Evolutionary conservation across 2,797 vertebrate genomes (phyloP), one percentile per base, ranked within the genome.

Genomic region (Gephyroberyx darwinii): DNA sequence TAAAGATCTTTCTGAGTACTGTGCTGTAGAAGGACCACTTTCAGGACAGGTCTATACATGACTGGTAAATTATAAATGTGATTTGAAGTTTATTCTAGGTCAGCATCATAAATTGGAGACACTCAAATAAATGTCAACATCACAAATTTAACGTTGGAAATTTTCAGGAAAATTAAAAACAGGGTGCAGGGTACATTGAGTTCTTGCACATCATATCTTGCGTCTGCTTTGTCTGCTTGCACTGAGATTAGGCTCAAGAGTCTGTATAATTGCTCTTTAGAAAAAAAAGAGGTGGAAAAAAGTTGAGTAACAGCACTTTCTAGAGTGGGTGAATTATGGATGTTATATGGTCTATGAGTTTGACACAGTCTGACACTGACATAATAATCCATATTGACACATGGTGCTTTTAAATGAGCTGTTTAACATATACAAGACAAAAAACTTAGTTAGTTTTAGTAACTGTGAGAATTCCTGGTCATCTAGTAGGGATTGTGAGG

Each of bases 341-440:
- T 63, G 50, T 17, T 57, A 8, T 43, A 12, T 14, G 14, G 37
- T 17, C 14, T 48, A 13, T 64, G 33, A 50, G 71, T 72, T 20
- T 72, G 22, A 74, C 59, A 50, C 50, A 41, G 37, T 2, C 54
- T 26, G 8, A 33, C 45, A 19, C 63, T 8, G 41, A 74, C 57
- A 68, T 20, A 70, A 22, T 26, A 67, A 81, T 75, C 26, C 45
- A 41, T n/a, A 74, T 52, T 55, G 76, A 31, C 47, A 26, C 5
- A 35, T n/a, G 20, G 7, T 41, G 33, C 12, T 75, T 64, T 45
- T 65, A 55, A 77, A 81, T 65, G 1, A 69, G 48, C 37, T 48
- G 37, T 59, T 79, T 80, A 47, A 58, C 59, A 71, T 69, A n/a
- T 51, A 52, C 66, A 77, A 63, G 3, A 5, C 22, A 45, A 20